Percentiles rank a stretch among this genome's conserved stretches.
phyloP scores from a whole-genome alignment of 2,797 vertebrate genomes.

The Xyrichtys novacula region DNA sequence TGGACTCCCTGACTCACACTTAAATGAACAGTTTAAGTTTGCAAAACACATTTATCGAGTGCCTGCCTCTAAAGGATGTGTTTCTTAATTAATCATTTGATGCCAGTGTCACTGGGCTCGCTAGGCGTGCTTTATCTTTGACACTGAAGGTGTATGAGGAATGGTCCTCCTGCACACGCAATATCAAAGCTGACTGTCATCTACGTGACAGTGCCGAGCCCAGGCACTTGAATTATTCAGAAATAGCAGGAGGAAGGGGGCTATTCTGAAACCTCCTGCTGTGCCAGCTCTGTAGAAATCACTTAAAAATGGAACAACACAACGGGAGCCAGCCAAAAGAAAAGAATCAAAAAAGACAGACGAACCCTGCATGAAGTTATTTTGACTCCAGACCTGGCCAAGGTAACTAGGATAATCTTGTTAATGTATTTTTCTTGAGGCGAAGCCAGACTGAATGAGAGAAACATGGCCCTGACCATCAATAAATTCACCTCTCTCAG shows the following conservation, averaged over 20 bases:
- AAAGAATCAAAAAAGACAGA: constrained; percentile 18
- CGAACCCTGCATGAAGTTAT: constrained; percentile 13
- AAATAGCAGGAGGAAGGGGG: constrained; percentile 48
- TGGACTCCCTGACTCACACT: constrained; percentile 10
- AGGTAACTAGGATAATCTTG: constrained; percentile 38
- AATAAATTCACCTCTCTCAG: constrained; percentile 43
- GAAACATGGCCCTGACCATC: constrained; percentile 33
- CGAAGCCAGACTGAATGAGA: constrained; percentile 20
- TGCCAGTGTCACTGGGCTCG: constrained; percentile 43
- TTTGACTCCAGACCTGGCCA: constrained; percentile 34
- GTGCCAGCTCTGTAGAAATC: constrained; percentile 58
- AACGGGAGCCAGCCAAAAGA: constrained; percentile 20
- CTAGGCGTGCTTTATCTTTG: constrained; percentile 51
- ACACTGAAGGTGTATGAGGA: constrained; percentile 55
- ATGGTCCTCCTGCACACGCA: constrained; percentile 44
- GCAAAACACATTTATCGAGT: constrained; percentile 56
- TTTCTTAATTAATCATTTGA: constrained; percentile 67
- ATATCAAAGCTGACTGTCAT: constrained; percentile 62
- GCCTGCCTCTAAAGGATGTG: constrained; percentile 34
- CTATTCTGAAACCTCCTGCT: constrained; percentile 46
- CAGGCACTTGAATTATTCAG: constrained; percentile 54
- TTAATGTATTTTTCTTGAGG: constrained; percentile 47
- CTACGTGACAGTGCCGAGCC: constrained; percentile 46
- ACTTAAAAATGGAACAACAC: constrained; percentile 58
- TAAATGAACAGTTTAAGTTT: constrained; percentile 42